A percentile compares a stretch with the other conserved stretches of the same genome.
These are phyloP conservation scores for Orchesellides sinensis DNA, from an alignment of 2,888 invertebrate species.

Conservation along the genomic window DNA sequence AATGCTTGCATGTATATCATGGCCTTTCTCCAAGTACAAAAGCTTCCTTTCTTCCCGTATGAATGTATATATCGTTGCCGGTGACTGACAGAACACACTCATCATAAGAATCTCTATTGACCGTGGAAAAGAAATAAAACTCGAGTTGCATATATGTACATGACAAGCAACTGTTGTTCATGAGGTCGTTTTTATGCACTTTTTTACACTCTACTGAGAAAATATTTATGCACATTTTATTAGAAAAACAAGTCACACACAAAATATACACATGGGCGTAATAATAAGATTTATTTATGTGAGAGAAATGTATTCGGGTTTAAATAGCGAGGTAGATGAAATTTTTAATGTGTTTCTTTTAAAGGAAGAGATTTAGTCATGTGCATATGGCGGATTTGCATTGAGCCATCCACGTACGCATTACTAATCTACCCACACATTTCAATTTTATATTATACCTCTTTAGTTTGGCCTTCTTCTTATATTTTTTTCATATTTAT, in stretches of 20 bases:
- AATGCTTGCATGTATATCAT: neutral
- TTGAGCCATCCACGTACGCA: no score
- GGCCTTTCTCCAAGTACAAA: neutral
- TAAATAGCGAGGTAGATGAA: neutral
- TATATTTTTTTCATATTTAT: no score
- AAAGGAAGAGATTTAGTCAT: neutral
- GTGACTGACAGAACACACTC: slow-evolving; percentile 26
- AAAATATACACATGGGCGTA: neutral
- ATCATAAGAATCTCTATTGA: slow-evolving; percentile 9
- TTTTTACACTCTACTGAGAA: neutral
- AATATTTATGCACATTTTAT: neutral
- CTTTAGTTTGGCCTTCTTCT: no score
- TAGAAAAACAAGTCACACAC: neutral
- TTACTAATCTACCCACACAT: no score
- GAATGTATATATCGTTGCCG: neutral
- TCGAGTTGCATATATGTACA: neutral
- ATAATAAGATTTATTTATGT: no score
- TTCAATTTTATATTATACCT: no score
- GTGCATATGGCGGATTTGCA: no score
- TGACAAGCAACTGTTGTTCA: slow-evolving; percentile 8
- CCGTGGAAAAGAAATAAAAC: slow-evolving; percentile 20
- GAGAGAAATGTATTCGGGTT: no score
- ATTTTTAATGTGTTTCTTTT: no score
- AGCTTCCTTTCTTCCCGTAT: neutral
- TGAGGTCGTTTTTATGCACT: neutral